Percentiles rank a stretch among this genome's conserved stretches.
phyloP scores from a whole-genome alignment of 2,888 invertebrate genomes.

The Rhamphomyia laevipes region DNA sequence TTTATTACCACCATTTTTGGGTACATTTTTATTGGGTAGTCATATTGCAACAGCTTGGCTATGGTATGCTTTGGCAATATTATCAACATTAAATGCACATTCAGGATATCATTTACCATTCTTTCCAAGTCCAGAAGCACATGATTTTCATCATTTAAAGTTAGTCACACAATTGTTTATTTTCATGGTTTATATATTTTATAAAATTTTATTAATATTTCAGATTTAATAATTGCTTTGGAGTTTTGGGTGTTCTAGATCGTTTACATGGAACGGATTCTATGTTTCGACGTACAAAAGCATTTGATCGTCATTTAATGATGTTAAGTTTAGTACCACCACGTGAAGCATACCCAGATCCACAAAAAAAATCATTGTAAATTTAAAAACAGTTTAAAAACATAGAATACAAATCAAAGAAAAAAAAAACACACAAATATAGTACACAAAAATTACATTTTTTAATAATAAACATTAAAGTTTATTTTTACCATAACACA shows the following conservation, averaged over 20 bases:
- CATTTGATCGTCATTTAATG: conserved; percentile 60
- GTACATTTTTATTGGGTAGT: conserved; percentile 60
- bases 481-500: too few species aligned
- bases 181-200: background rate
- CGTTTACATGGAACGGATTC: conserved; percentile 73
- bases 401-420: too few species aligned
- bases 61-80: conserved; percentile 67
- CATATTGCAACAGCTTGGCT: conserved; percentile 67
- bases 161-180: conserved; percentile 32
- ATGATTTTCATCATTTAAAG: conserved; percentile 82
- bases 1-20: conserved; percentile 61
- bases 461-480: too few species aligned
- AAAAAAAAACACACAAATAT: too few species aligned
- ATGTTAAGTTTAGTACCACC: conserved; percentile 55
- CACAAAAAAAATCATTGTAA: background rate
- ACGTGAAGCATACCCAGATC: conserved; percentile 54
- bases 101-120: conserved; percentile 79
- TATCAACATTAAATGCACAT: conserved; percentile 69
- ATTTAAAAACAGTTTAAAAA: too few species aligned
- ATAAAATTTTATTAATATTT: conserved; percentile 1
- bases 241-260: conserved; percentile 70
- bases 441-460: too few species aligned
- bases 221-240: conserved; percentile 76
- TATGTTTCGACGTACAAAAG: conserved; percentile 57
- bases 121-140: conserved; percentile 74